Percentiles rank a stretch among this genome's conserved stretches.
Conservation (phyloP, 1,140 invertebrate genomes). For the Micrasema longulum region DNA sequence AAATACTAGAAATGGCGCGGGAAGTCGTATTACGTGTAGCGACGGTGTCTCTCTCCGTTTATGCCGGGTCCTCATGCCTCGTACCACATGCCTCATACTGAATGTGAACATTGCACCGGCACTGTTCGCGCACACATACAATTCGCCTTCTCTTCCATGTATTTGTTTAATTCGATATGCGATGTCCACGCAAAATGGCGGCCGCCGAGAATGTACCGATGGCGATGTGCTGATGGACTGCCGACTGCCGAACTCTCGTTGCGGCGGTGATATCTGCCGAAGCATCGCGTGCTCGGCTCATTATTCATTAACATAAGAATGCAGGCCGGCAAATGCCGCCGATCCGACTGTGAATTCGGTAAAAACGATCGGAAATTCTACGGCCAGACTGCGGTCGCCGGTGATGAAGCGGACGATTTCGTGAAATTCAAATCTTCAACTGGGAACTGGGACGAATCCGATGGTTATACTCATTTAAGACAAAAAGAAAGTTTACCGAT, state of each 20-base stretch:
- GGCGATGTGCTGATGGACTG: constrained; percentile 3
- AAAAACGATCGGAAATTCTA: constrained; percentile 9
- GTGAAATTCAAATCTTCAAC: constrained; percentile 22
- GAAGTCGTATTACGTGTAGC: neutral
- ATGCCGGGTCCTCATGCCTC: neutral
- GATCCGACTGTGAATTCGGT: constrained; percentile 1
- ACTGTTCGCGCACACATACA: neutral
- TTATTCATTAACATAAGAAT: constrained; percentile 27
- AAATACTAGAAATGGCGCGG: constrained; percentile 28
- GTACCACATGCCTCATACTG: neutral
- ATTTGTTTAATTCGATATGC: neutral
- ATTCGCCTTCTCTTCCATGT: neutral
- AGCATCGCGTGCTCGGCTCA: constrained; percentile 21
- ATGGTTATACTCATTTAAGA: neutral
- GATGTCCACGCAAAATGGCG: constrained; percentile 27
- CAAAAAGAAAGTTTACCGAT: constrained; percentile 15
- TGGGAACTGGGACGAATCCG: constrained; percentile 4
- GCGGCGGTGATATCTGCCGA: neutral
- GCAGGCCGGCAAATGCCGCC: constrained; percentile 16
- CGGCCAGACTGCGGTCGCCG: neutral
- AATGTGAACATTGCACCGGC: neutral
- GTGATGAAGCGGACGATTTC: neutral
- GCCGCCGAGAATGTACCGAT: neutral
- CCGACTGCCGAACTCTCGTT: neutral
- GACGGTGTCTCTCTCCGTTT: neutral